A percentile compares a stretch with the other conserved stretches of the same genome.
Conservation (phyloP, 2,113 vertebrate genomes). For the Thinocorus orbignyianus region DNA sequence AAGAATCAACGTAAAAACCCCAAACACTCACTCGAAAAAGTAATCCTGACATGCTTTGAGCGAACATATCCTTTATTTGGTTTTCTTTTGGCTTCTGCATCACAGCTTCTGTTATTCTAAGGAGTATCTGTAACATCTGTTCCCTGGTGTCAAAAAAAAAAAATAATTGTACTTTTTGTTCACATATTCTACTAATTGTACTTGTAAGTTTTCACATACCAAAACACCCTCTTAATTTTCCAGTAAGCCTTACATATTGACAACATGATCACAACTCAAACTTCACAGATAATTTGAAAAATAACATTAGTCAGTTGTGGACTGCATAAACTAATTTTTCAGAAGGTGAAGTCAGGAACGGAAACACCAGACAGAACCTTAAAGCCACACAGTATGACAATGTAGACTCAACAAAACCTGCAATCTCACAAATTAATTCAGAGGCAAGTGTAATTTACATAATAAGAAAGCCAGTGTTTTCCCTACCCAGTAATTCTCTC, state of each 20-base stretch:
- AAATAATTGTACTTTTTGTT: neutral
- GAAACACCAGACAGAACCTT: neutral
- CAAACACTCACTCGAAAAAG: conserved; percentile 88
- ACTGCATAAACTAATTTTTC: neutral
- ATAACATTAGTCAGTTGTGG: neutral
- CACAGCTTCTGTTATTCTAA: conserved; percentile 94
- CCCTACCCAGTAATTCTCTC: neutral
- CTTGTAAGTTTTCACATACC: neutral
- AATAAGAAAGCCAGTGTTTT: neutral
- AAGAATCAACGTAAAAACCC: neutral
- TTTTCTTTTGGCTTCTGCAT: conserved; percentile 93
- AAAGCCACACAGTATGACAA: neutral
- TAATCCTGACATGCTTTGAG: conserved; percentile 90
- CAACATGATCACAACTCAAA: accelerated
- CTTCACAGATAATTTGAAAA: neutral
- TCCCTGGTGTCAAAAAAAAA: conserved; percentile 83
- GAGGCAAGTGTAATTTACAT: accelerated
- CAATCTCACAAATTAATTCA: neutral
- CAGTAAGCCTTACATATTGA: neutral
- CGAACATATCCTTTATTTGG: conserved; percentile 88
- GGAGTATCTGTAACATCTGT: conserved; percentile 93
- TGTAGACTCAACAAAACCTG: neutral
- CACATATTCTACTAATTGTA: neutral
- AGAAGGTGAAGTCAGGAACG: neutral
- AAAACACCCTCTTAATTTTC: neutral